Percentiles rank a stretch among this genome's conserved stretches.
These are phyloP conservation scores for Apostichopus californicus DNA, from an alignment of 35 echinoderm and acorn worm genomes.

Conservation along the genomic window DNA sequence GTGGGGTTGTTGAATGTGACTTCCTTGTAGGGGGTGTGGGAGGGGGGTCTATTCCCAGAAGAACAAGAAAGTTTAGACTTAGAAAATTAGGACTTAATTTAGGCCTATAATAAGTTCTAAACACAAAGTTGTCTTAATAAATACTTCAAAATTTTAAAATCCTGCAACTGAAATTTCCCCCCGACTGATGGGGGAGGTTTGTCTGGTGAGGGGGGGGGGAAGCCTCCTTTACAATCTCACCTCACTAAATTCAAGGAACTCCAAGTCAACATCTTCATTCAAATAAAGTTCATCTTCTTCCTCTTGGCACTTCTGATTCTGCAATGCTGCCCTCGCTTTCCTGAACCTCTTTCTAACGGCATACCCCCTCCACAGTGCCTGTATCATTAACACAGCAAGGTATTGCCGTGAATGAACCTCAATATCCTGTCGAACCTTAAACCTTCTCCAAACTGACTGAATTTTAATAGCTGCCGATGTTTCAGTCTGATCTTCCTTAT, in stretches of 20 bases:
- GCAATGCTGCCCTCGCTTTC: constrained; percentile 52
- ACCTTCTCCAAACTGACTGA: constrained; percentile 84
- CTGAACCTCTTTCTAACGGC: constrained; percentile 52
- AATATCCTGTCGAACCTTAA: constrained; percentile 67
- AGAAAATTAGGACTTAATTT: too few species aligned
- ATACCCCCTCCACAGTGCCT: constrained; percentile 67
- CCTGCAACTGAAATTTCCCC: too few species aligned
- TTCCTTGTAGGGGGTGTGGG: too few species aligned
- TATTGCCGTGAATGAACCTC: constrained; percentile 59
- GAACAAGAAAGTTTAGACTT: too few species aligned
- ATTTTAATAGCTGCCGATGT: constrained; percentile 68
- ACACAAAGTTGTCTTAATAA: too few species aligned
- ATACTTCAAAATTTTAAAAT: too few species aligned
- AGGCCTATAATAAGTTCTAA: too few species aligned
- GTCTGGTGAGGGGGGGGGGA: too few species aligned
- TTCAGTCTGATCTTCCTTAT: too few species aligned
- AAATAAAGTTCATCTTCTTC: constrained; percentile 91
- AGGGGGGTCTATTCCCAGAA: too few species aligned
- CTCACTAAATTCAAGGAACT: constrained; percentile 46
- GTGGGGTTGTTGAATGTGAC: too few species aligned
- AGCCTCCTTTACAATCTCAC: not conserved
- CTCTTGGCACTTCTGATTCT: constrained; percentile 42
- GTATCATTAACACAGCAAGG: constrained; percentile 78
- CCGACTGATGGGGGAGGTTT: too few species aligned
- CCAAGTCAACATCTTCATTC: constrained; percentile 67